Conservation (phyloP, 2,888 invertebrate genomes). For the Loripinus fragilis region DNA sequence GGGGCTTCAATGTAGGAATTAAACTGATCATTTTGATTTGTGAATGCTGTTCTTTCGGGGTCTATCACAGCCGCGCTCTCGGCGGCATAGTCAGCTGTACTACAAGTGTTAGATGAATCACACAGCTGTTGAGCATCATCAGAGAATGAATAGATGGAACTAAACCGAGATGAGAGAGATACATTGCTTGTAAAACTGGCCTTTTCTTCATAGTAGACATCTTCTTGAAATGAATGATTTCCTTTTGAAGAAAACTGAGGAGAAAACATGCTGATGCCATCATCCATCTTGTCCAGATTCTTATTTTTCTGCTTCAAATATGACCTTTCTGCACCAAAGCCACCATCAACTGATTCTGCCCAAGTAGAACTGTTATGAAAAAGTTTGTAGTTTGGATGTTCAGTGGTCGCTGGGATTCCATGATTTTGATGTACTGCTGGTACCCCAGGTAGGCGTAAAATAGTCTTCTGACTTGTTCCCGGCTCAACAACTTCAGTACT, state of each 20-base stretch:
- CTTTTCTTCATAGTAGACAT: neutral
- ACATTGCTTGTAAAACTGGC: neutral
- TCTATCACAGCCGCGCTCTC: too few species aligned
- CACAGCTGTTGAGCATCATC: too few species aligned
- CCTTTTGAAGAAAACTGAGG: neutral
- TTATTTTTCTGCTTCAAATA: neutral
- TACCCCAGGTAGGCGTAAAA: slow-evolving; percentile 36
- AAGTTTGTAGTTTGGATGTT: neutral
- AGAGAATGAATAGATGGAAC: neutral
- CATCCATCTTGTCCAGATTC: neutral
- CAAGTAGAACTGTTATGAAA: neutral
- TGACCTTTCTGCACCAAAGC: neutral
- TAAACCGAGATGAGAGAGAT: neutral
- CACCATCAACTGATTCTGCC: neutral
- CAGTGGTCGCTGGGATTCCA: neutral
- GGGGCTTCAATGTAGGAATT: neutral
- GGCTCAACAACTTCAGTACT: slow-evolving; percentile 39
- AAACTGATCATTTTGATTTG: neutral
- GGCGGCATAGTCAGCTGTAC: too few species aligned
- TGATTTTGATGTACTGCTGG: neutral
- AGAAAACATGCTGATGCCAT: neutral
- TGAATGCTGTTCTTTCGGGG: neutral
- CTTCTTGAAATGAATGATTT: neutral
- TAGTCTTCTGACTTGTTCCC: slow-evolving; percentile 21
- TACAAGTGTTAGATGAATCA: too few species aligned